Percentiles rank a stretch among this genome's conserved stretches.
Conservation (phyloP, 1,140 invertebrate genomes). For the Rhyzopertha dominica region DNA sequence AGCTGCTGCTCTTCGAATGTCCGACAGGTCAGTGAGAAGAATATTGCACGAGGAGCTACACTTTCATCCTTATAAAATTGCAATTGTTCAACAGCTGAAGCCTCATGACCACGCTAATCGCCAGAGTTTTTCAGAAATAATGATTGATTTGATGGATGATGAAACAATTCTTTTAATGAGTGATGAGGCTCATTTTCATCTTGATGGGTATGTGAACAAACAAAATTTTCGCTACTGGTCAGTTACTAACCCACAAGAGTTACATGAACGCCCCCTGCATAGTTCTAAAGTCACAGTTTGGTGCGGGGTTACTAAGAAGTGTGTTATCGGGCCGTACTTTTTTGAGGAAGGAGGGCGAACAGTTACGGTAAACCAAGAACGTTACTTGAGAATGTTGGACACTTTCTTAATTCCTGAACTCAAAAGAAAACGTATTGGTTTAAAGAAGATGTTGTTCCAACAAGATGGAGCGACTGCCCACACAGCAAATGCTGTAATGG, state of each 20-base stretch:
- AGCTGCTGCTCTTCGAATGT: constrained; percentile 11
- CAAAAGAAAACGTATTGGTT: constrained; percentile 16
- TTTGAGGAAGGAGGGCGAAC: constrained; percentile 14
- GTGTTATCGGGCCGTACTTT: constrained; percentile 23
- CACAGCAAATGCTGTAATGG: constrained; percentile 26
- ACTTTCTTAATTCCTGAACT: constrained; percentile 19
- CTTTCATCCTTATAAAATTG: too few species aligned
- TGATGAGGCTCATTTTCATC: too few species aligned
- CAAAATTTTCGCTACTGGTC: constrained; percentile 13
- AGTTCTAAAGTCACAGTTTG: constrained; percentile 21
- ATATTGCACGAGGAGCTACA: constrained; percentile 17
- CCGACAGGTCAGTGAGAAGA: constrained; percentile 10
- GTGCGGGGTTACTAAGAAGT: constrained; percentile 17
- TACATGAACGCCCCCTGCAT: constrained; percentile 22
- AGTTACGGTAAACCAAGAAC: constrained; percentile 19
- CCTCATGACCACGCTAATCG: too few species aligned
- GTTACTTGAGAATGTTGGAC: constrained; percentile 21
- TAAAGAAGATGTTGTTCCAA: constrained; percentile 32
- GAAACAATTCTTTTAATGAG: too few species aligned
- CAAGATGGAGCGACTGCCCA: constrained; percentile 42
- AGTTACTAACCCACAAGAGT: constrained; percentile 11
- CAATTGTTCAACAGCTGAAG: too few species aligned
- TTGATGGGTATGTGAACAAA: constrained; percentile 11
- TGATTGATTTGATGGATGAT: too few species aligned
- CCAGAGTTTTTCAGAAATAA: too few species aligned